Evolutionary conservation across 2,797 vertebrate species (phyloP).

Genomic region (Eulemur coronatus): DNA sequence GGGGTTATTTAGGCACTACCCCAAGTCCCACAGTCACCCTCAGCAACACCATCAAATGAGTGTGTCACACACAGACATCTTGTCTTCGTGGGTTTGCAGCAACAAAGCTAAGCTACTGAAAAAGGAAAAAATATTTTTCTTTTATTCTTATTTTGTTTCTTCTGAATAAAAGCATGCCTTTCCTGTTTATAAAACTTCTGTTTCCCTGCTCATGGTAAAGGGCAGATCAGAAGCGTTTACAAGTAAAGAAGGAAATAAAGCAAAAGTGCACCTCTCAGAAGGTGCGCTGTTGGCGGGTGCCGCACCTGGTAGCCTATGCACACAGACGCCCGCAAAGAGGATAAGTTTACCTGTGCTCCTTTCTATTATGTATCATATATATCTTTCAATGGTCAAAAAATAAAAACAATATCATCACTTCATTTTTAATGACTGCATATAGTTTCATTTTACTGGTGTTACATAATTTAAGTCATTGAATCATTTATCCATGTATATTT

Average conservation of each 20-base stretch:
- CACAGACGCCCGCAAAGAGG: rapidly evolving
- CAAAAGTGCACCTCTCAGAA: not conserved
- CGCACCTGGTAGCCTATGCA: rapidly evolving
- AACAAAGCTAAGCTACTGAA: not conserved
- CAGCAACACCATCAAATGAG: rapidly evolving
- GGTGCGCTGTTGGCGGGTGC: rapidly evolving
- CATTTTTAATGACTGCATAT: not conserved
- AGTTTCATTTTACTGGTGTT: not conserved
- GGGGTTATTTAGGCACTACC: rapidly evolving
- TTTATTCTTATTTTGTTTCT: not conserved
- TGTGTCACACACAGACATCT: not conserved
- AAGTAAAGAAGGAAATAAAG: not conserved
- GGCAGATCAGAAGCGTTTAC: not conserved
- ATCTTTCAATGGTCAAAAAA: not conserved
- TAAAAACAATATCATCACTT: not conserved
- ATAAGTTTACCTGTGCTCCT: rapidly evolving
- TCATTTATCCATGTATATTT: not conserved
- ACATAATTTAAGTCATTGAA: not conserved
- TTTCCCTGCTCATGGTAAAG: not conserved
- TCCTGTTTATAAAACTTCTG: not conserved
- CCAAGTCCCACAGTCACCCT: rapidly evolving
- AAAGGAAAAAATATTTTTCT: not conserved
- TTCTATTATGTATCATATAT: not conserved
- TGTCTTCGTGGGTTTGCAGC: rapidly evolving
- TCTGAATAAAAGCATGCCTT: not conserved